Percentiles rank a stretch among this genome's conserved stretches.
These are phyloP conservation scores for Scaptomyza graminum DNA, from an alignment of 1,140 invertebrate genomes.

Conservation along the genomic window DNA sequence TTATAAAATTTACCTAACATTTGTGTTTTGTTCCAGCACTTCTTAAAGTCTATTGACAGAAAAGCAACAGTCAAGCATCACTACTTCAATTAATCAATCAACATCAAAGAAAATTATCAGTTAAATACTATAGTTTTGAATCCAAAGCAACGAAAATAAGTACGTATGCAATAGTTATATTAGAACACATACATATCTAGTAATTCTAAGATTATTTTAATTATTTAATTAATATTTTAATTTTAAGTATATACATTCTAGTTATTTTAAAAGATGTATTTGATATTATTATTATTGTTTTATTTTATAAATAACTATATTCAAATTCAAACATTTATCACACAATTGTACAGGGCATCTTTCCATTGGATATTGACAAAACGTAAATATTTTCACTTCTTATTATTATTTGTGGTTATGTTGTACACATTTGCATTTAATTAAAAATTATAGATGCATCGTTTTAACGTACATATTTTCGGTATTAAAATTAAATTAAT, in stretches of 20 bases:
- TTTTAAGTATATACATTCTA: no score
- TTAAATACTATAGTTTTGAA: no score
- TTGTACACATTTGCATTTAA: constrained; percentile 73
- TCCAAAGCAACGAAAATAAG: no score
- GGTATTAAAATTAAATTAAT: constrained; percentile 64
- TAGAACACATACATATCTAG: no score
- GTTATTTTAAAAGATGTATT: no score
- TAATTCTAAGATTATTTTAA: no score
- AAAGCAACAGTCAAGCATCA: not conserved
- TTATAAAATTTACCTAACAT: not conserved
- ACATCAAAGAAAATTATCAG: no score
- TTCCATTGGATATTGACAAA: not conserved
- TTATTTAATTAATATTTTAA: no score
- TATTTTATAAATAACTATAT: no score
- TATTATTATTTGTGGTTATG: constrained; percentile 19
- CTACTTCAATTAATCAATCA: no score
- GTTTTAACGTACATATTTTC: constrained; percentile 44
- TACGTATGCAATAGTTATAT: no score
- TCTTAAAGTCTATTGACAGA: not conserved
- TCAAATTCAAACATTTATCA: not conserved
- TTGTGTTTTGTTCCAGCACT: constrained; percentile 1
- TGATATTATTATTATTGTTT: no score
- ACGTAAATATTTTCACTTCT: not conserved
- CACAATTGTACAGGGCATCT: not conserved
- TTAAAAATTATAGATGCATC: constrained; percentile 59